Conservation (phyloP, 2,113 vertebrate species). For the Gulo gulo region DNA sequence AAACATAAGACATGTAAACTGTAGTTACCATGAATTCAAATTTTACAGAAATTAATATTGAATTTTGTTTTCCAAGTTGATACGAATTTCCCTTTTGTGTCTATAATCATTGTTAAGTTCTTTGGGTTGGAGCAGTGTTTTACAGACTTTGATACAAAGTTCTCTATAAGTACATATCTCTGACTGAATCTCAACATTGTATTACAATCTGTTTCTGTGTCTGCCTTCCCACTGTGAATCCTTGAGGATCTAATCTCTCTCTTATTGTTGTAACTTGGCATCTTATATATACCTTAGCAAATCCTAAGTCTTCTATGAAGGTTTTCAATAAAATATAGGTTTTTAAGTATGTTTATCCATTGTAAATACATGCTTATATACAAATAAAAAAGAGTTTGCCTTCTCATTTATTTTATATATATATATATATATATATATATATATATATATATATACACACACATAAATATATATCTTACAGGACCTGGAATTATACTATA, state of each 20-base stretch:
- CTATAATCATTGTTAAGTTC: background rate
- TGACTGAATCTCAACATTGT: background rate
- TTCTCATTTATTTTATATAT: background rate
- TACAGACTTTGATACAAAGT: background rate
- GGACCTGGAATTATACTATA: background rate
- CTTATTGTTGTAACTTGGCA: background rate
- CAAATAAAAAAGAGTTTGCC: background rate
- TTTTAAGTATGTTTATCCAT: background rate
- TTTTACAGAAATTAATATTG: background rate
- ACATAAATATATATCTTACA: background rate
- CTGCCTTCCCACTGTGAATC: background rate
- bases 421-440: too few relatives aligned
- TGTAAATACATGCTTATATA: background rate
- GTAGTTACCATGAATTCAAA: background rate
- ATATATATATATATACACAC: too few relatives aligned
- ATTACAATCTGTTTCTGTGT: background rate
- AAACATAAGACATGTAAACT: background rate
- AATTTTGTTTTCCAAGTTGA: background rate
- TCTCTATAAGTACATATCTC: background rate
- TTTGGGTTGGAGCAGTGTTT: background rate
- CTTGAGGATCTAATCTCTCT: background rate
- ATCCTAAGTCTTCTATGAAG: background rate
- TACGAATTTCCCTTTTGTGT: background rate
- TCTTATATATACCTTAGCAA: background rate
- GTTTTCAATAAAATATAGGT: background rate